Evolutionary conservation across 2,888 invertebrate genomes (phyloP), one percentile per base, ranked within the genome.

Genomic region (Xestia c-nigrum): DNA sequence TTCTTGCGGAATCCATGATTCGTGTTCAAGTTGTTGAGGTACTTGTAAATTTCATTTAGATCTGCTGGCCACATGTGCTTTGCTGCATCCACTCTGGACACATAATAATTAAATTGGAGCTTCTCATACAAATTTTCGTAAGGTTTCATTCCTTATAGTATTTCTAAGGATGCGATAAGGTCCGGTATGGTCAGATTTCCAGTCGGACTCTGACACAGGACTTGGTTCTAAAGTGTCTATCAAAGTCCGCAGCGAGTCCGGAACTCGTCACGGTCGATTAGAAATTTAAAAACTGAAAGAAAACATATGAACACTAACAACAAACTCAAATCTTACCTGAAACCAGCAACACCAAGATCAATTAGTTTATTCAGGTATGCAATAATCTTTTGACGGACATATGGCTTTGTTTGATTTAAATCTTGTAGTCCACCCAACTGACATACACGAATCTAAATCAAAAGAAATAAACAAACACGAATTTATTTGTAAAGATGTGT

Each of bases 31-130:
- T 97, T 92, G 12, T 97, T 95, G 6, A 97, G 89, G 40, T 96
- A 94, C 0, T 94, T 94, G 88, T 97, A 98, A 79, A 99, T 98
- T n/a, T 91, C 91, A 78, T 95, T 89, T 46, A 99, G 93, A 92
- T 99, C 98, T 5, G 92, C 91, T 0, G 99, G 98, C 96, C 97
- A 97, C 97, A 98, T 98, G 90, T 98, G 98, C 88, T 98, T 98
- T 0, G 98, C 98, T 40, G 98, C 98, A 90, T 98, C 98, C 9
- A 98, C 97, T 84, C 98, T 97, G 92, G 97, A 98, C 73, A 38
- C 5, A 38, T 68, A 71, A 59, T 40, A 24, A 46, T 72, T 61
- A 63, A 14, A 3, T 57, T 38, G 1, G 0, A 12, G 24, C 6
- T 21, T 24, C 19, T 5, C 9, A 14, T 14, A 19, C 6, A 50